Evolutionary conservation across 1,140 invertebrate genomes (phyloP), one percentile per base, ranked within the genome.

Genomic region (Caenorhabditis brenneri): DNA sequence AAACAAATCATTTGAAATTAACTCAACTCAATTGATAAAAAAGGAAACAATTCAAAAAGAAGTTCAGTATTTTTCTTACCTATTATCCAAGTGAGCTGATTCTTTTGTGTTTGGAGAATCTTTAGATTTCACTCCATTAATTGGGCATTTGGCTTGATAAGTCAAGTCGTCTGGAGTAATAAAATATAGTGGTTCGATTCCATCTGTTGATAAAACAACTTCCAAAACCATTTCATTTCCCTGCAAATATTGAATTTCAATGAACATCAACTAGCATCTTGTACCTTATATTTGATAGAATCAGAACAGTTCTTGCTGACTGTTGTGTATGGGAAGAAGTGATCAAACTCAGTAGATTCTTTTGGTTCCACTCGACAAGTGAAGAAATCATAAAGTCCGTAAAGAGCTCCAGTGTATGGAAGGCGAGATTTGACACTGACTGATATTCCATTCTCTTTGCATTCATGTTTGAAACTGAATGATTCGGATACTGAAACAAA

Each of bases 351-450:
- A 4, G 80, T 87, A 4, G 80, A 46, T 69, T 91, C 89, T 58
- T 87, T 87, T 24, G 89, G 89, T 65, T 90, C 89, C 27, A 89
- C 55, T 42, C 89, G 65, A 48, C 89, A 90, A 29, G 90, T 88
- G 81, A 90, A 90, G 79, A 91, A 90, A 80, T 90, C 89, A 78
- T 90, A 90, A 15, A 90, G 87, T 27, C 90, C 89, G 74, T 90
- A 90, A 1, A 90, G 84, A 12, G 89, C 89, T 84, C 89, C 89
- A 46, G 90, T 89, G 51, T 90, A 90, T 1, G 89, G 89, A 55
- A 91, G 86, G 22, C 87, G 85, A 27, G 49, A 65, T 42, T 87
- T 86, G 19, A 86, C 87, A 19, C 58, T 83, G 19, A 88, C 89
- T 53, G 83, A 60, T 49, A 90, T 88, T 79, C 89, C 89, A 55